These are phyloP conservation scores for Rhopalosiphum nymphaeae DNA, from an alignment of 2,888 invertebrate genomes.

Conservation along the genomic window DNA sequence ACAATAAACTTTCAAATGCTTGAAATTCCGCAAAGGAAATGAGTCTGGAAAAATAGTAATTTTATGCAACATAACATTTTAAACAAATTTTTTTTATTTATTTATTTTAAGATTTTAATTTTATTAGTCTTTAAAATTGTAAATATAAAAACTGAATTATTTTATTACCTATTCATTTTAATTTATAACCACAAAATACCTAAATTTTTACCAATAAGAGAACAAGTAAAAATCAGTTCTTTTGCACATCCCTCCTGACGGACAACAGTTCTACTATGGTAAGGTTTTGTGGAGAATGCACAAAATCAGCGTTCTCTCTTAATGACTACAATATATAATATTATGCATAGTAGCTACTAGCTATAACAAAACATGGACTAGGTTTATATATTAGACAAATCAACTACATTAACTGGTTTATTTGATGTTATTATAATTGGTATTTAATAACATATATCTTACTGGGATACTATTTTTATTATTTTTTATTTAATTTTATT, in stretches of 20 bases:
- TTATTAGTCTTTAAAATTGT: not conserved
- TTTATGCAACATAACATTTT: not conserved
- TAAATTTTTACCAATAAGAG: not conserved
- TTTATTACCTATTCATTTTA: not conserved
- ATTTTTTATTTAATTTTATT: not conserved
- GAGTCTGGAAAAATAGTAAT: constrained; percentile 71
- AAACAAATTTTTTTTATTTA: not conserved
- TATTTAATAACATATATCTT: not conserved
- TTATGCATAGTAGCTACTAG: not conserved
- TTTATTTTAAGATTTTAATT: not conserved
- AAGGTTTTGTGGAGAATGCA: not conserved
- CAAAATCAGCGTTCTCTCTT: not conserved
- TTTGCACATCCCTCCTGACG: not conserved
- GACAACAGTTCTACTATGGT: not conserved
- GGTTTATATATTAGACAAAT: not conserved
- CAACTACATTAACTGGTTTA: not conserved
- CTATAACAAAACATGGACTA: not conserved
- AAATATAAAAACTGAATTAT: not conserved
- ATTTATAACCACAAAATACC: not conserved
- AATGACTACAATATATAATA: not conserved
- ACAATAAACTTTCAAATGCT: constrained; percentile 96
- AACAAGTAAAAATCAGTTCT: not conserved
- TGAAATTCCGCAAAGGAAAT: constrained; percentile 98
- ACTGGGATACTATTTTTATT: not conserved
- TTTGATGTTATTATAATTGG: not conserved